Evolutionary conservation across 2,888 invertebrate genomes (phyloP), one percentile per base, ranked within the genome.

Genomic region (Trichopoda pennipes): DNA sequence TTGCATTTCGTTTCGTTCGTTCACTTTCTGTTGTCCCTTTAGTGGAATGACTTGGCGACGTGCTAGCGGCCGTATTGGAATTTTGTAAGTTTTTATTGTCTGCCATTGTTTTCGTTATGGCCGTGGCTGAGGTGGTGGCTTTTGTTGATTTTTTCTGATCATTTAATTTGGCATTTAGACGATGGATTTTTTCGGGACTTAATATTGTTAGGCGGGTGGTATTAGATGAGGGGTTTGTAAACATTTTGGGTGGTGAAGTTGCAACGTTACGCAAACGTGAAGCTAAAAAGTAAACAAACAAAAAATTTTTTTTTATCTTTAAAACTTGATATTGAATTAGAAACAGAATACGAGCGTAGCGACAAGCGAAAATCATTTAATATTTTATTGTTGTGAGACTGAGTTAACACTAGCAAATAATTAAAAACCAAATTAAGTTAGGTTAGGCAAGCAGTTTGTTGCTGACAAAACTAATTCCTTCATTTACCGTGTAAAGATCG

Each of bases 111-210:
- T 51, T 72, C 23, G 66, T n/a, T 53, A 10, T 38, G 3, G 12
- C 12, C 12, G 55, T 68, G 38, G 51, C 42, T 49, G 79, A 7
- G 38, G 55, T 42, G 66, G 79, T 7, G 38, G 60, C 7, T 44
- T 87, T 86, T 53, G 84, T n/a, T 76, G 86, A 87, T 81, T 87
- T 89, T 80, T 90, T 90, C 63, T 90, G 90, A 84, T 89, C 90
- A 47, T 84, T 88, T 32, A 91, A 83, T 17, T 88, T 89, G 2
- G 90, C 89, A 66, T 89, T 90, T 28, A 91, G 82, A 8, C 89
- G 88, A 85, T 90, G 90, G 42, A 91, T 87, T 83, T 88, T 90
- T 85, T 91, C 91, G 7, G 91, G 91, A 80, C 91, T 90, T 70
- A 91, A 85, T 64, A 91, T 89, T 58, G 85, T 87, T 16, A 91